phyloP scores from a whole-genome alignment of 2,797 vertebrate species.

The Halcyon leucocephala region DNA sequence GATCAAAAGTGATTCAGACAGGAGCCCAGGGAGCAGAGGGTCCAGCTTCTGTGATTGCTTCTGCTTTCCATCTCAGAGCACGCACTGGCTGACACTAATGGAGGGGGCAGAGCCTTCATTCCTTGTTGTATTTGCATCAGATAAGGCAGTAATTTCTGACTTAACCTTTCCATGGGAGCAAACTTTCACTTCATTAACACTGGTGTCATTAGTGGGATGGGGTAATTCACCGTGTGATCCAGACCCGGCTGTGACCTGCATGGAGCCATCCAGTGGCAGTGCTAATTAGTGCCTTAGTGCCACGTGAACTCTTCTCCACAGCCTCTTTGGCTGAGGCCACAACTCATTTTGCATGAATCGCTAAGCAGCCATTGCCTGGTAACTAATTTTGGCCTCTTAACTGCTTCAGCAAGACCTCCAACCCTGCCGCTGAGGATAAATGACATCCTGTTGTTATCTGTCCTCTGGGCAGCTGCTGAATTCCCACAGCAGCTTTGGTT shows the following conservation, averaged over 20 bases:
- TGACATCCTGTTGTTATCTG: conserved; percentile 47
- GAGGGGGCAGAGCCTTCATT: background rate
- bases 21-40: background rate
- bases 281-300: background rate
- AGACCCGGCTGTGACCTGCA: background rate
- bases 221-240: background rate
- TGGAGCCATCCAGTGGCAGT: background rate
- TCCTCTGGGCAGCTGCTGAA: background rate
- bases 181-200: conserved; percentile 5
- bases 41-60: background rate
- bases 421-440: background rate
- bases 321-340: background rate
- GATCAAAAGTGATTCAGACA: background rate
- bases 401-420: background rate
- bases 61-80: background rate
- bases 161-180: background rate
- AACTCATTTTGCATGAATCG: background rate
- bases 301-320: background rate
- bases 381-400: conserved; percentile 24
- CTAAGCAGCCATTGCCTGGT: background rate
- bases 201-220: background rate
- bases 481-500: background rate
- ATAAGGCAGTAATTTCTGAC: background rate
- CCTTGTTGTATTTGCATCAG: background rate
- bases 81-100: background rate